Conservation (phyloP, 35 echinoderm and acorn worm genomes). For the Eucidaris tribuloides region DNA sequence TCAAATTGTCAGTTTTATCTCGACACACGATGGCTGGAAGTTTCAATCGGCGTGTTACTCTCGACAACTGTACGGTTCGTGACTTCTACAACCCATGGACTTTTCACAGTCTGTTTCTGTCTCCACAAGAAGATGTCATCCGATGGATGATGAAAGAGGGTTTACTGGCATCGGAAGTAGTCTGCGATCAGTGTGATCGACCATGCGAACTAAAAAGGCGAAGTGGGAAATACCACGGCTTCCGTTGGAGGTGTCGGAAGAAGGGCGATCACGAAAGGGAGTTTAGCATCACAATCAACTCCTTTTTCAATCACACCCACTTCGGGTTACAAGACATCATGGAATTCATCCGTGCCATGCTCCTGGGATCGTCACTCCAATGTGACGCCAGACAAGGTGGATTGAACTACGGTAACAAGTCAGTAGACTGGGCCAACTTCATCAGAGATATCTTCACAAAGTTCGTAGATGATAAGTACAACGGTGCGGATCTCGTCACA, state of each 20-base stretch:
- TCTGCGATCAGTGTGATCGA: background rate
- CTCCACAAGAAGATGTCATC: background rate
- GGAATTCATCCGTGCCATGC: background rate
- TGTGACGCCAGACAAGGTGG: background rate
- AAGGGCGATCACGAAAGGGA: background rate
- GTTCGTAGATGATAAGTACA: background rate
- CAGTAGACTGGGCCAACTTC: background rate
- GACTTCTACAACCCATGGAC: background rate
- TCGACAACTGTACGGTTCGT: background rate
- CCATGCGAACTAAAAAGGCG: background rate
- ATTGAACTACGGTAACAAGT: background rate
- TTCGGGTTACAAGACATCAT: background rate
- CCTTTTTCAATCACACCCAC: background rate
- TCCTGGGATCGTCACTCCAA: background rate
- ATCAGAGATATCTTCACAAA: background rate
- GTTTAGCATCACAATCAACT: background rate
- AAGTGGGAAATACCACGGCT: background rate
- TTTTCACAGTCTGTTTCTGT: background rate
- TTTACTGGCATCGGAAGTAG: background rate
- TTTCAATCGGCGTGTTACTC: background rate
- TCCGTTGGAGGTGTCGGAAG: background rate
- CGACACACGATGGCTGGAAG: constrained; percentile 1
- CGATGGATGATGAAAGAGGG: background rate
- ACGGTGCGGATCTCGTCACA: background rate
- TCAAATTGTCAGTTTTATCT: no score